Evolutionary conservation across 2,888 invertebrate species (phyloP).

Genomic region (Ophioninae sp.): DNA sequence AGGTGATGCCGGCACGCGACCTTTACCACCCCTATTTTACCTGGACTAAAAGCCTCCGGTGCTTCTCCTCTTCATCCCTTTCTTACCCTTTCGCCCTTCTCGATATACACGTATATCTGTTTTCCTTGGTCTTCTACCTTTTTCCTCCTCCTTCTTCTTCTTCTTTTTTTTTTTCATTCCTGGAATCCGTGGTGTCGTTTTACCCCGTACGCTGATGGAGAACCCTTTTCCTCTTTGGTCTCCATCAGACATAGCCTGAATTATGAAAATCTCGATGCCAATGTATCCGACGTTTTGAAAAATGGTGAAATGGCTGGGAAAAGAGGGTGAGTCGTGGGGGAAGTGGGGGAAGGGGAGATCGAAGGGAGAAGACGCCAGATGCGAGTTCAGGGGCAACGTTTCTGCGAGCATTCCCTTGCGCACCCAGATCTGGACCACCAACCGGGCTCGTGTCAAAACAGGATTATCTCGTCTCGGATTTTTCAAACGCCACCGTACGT

Average conservation of each 20-base stretch:
- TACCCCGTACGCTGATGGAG: slow-evolving; percentile 44
- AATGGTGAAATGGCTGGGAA: slow-evolving; percentile 14
- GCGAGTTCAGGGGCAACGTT: slow-evolving; percentile 65
- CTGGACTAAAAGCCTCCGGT: slow-evolving; percentile 50
- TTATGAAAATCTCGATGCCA: slow-evolving; percentile 69
- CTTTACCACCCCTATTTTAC: slow-evolving; percentile 59
- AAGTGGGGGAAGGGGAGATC: slow-evolving; percentile 20
- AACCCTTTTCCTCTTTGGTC: slow-evolving; percentile 56
- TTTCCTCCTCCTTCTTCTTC: slow-evolving; percentile 26
- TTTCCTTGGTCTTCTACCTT: slow-evolving; percentile 44
- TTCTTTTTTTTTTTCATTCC: slow-evolving; percentile 26
- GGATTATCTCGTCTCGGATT: slow-evolving; percentile 68
- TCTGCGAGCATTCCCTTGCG: slow-evolving; percentile 58
- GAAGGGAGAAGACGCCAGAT: slow-evolving; percentile 66
- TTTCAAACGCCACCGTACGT: slow-evolving; percentile 43
- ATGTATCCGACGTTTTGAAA: slow-evolving; percentile 15
- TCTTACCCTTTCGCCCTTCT: slow-evolving; percentile 19
- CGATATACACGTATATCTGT: slow-evolving; percentile 1
- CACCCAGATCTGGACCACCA: slow-evolving; percentile 67
- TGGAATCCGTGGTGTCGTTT: slow-evolving; percentile 58
- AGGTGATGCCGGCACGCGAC: slow-evolving; percentile 78
- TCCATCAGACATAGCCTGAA: slow-evolving; percentile 55
- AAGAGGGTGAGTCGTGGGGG: slow-evolving; percentile 14
- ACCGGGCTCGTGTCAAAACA: slow-evolving; percentile 75
- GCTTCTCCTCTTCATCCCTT: slow-evolving; percentile 27